These are phyloP conservation scores for Tuberolachnus salignus DNA, from an alignment of 2,888 invertebrate genomes.

Conservation along the genomic window DNA sequence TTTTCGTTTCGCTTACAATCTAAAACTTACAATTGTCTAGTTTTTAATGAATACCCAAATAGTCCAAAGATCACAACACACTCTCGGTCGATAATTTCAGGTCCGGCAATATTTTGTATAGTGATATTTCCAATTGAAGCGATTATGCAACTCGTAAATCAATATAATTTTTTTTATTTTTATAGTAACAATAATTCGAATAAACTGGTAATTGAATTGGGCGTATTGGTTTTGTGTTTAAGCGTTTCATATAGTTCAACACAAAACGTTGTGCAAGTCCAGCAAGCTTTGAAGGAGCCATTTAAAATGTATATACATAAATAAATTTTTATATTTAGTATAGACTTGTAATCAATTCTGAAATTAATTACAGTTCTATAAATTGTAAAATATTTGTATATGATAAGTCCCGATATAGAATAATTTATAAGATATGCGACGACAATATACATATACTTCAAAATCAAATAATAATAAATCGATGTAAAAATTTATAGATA, in stretches of 20 bases:
- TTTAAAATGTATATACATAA: conserved; percentile 62
- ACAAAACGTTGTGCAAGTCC: conserved; percentile 69
- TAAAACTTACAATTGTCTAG: background rate
- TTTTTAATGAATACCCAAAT: conserved; percentile 70
- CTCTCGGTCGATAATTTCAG: conserved; percentile 69
- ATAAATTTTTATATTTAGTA: background rate
- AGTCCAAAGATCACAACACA: conserved; percentile 75
- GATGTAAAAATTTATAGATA: no score
- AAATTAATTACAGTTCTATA: no score
- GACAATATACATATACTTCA: no score
- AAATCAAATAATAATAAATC: no score
- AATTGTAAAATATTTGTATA: no score
- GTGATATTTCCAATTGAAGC: conserved; percentile 76
- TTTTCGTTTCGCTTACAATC: no score
- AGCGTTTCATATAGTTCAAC: conserved; percentile 75
- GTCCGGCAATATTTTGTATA: conserved; percentile 75
- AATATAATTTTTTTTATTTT: background rate
- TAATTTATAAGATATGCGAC: no score
- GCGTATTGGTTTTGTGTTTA: conserved; percentile 76
- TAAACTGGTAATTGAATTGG: conserved; percentile 82
- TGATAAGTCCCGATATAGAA: no score
- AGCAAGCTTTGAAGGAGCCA: conserved; percentile 74
- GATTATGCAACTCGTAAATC: conserved; percentile 70
- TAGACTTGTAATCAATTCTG: background rate
- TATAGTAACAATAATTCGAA: background rate